These are phyloP conservation scores for Pseudochirops corinnae DNA, from an alignment of 2,797 vertebrate species.

Conservation along the genomic window DNA sequence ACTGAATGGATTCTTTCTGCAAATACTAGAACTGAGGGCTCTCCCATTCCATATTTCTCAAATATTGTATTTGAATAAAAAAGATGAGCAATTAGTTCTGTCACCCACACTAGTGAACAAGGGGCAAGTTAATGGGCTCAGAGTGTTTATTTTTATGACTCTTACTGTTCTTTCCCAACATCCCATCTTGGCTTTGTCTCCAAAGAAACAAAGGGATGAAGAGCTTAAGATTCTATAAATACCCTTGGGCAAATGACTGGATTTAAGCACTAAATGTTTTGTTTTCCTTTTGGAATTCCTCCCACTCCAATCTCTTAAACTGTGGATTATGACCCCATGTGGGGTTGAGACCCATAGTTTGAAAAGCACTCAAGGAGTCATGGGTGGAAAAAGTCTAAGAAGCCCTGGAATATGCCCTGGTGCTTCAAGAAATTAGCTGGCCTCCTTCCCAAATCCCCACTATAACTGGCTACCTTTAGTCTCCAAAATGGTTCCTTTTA, in stretches of 20 bases:
- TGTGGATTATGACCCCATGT: too few species aligned
- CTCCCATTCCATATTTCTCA: not conserved
- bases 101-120: not conserved
- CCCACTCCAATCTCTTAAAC: not conserved
- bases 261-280: not conserved
- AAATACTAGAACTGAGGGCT: too few species aligned
- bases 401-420: constrained; percentile 14
- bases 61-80: not conserved
- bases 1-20: not conserved
- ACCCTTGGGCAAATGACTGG: not conserved
- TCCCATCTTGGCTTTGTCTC: constrained; percentile 30
- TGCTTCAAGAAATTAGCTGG: not conserved
- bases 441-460: not conserved
- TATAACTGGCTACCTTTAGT: not conserved
- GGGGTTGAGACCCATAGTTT: too few species aligned
- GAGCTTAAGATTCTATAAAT: not conserved
- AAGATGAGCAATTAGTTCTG: not conserved
- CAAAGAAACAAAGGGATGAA: not conserved
- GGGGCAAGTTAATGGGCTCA: not conserved
- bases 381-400: too few species aligned
- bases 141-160: not conserved
- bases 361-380: too few species aligned
- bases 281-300: not conserved
- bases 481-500: not conserved
- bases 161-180: not conserved